Evolutionary conservation across 2,113 vertebrate genomes (phyloP), one percentile per base, ranked within the genome.

Genomic region (Rhinichthys klamathensis): DNA sequence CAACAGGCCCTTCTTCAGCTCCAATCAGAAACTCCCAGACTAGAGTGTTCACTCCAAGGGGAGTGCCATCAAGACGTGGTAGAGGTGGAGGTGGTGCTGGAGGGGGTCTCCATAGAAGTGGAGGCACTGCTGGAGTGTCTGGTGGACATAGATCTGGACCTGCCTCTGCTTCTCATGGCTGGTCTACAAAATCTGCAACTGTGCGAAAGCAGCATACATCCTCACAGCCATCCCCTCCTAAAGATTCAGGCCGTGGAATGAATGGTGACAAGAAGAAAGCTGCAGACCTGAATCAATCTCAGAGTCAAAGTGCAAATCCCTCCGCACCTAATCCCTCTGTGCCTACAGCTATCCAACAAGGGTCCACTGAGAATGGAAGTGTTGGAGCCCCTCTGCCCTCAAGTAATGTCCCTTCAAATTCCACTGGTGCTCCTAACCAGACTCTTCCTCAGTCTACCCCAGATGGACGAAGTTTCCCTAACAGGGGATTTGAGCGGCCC

Each of bases 41-140:
- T 3, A 93, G 97, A 2, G 95, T 96, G n/a, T 98, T 98, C 86
- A 98, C 97, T 11, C 97, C 97, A 1, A 94, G 97, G 23, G 97
- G 97, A 0, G 96, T 97, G 6, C 97, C 97, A 0, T 97, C 97
- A 0, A 95, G 96, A 21, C 89, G 97, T 12, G 97, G 97, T 12
- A 92, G 97, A 2, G 97, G 97, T 0, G 97, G 96, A 0, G 92
- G 93, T 0, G 87, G 91, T 16, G 88, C 93, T 32, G 94, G 95
- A 60, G 91, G 94, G 77, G 91, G 91, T 73, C 85, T 93, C 7
- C 93, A 92, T 83, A 91, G 95, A 54, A 89, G 91, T 51, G 92
- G 92, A 8, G 88, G 89, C 63, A 75, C 89, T 21, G 92, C 90
- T 77, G 94, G 92, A 78, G 18, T 92, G 9, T 89, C 94, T 0